Evolutionary conservation across 1,140 invertebrate species (phyloP).

Genomic region (Drosophila sulfurigaster): DNA sequence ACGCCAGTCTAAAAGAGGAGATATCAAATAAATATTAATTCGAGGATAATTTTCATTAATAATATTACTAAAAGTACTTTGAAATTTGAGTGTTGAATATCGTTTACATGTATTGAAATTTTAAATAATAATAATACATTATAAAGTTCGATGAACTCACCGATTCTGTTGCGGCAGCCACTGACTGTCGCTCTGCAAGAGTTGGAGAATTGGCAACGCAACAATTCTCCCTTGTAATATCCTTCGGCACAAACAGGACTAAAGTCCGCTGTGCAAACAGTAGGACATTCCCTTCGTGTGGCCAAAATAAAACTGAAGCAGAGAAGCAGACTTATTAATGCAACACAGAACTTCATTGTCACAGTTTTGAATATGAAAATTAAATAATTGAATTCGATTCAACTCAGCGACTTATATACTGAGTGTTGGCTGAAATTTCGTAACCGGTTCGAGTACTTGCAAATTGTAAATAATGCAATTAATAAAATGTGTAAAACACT

Average conservation of each 20-base stretch:
- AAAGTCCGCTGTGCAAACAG: slow-evolving; percentile 7
- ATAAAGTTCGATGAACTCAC: slow-evolving; percentile 25
- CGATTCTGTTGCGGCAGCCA: slow-evolving; percentile 16
- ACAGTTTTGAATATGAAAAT: neutral
- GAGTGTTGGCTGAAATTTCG: neutral
- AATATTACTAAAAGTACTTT: no score
- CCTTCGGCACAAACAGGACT: slow-evolving; percentile 38
- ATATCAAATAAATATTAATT: neutral
- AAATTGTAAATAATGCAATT: neutral
- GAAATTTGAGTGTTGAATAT: no score
- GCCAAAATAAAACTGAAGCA: neutral
- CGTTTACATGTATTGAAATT: no score
- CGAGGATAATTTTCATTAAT: no score
- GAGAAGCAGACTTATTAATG: neutral
- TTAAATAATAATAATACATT: no score
- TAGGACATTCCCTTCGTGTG: slow-evolving; percentile 9
- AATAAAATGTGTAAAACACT: no score
- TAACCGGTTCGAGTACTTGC: neutral
- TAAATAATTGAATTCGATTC: neutral
- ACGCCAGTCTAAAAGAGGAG: neutral
- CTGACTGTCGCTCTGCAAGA: slow-evolving; percentile 19
- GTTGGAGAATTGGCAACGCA: slow-evolving; percentile 38
- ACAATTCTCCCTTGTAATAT: neutral
- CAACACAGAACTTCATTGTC: slow-evolving; percentile 2
- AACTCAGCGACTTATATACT: neutral